phyloP scores from a whole-genome alignment of 2,888 invertebrate genomes.

The Rhamnusium bicolor region DNA sequence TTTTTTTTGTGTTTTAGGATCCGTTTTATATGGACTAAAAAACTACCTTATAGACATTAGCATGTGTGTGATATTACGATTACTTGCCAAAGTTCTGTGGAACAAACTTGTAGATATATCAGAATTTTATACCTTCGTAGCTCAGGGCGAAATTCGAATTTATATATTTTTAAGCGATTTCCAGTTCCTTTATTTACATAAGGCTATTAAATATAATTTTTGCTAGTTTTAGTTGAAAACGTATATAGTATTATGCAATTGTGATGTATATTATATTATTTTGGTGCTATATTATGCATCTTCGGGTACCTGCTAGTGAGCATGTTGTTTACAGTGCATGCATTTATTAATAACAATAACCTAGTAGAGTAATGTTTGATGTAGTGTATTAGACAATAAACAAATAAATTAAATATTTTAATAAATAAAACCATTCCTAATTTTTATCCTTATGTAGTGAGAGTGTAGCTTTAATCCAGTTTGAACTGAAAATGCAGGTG shows the following conservation, averaged over 20 bases:
- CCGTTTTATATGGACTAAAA: conserved; percentile 34
- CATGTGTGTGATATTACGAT: conserved; percentile 32
- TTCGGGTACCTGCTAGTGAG: conserved; percentile 38
- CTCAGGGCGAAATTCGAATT: conserved; percentile 48
- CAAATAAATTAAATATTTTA: conserved; percentile 47
- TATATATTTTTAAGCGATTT: conserved; percentile 40
- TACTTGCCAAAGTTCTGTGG: conserved; percentile 33
- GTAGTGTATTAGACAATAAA: conserved; percentile 39
- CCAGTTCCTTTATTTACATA: conserved; percentile 29
- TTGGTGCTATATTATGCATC: conserved; percentile 38
- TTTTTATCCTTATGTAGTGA: conserved; percentile 34
- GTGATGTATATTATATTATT: conserved; percentile 43
- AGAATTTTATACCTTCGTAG: conserved; percentile 41
- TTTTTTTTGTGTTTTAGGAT: conserved; percentile 54
- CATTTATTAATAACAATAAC: conserved; percentile 33
- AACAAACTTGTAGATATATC: conserved; percentile 16
- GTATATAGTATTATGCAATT: conserved; percentile 41
- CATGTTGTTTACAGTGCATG: conserved; percentile 26
- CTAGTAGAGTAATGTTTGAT: conserved; percentile 41
- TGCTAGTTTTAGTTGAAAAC: conserved; percentile 15
- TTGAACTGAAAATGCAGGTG: conserved; percentile 8
- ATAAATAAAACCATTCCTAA: conserved; percentile 42
- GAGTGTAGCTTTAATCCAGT: conserved; percentile 20
- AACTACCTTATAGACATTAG: conserved; percentile 19
- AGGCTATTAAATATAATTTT: conserved; percentile 21